Conservation (phyloP, 2,888 invertebrate genomes). For the Linnaemya vulpina region DNA sequence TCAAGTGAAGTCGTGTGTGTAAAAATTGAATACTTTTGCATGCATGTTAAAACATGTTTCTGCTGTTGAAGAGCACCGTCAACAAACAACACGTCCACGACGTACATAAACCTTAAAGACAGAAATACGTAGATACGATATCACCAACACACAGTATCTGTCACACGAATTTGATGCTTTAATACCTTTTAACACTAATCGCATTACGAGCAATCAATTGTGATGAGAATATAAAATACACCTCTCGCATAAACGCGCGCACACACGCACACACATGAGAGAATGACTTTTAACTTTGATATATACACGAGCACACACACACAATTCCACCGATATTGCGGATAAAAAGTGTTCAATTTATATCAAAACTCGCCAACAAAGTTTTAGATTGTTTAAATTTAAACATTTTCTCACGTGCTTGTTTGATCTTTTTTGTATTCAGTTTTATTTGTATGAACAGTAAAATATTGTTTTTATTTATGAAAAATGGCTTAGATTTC, state of each 20-base stretch:
- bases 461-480: constrained; percentile 25
- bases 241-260: constrained; percentile 49
- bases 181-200: constrained; percentile 83
- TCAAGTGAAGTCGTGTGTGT: constrained; percentile 46
- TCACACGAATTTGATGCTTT: constrained; percentile 83
- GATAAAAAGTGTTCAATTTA: constrained; percentile 30
- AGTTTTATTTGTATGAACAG: constrained; percentile 34
- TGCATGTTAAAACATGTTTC: constrained; percentile 70
- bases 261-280: neutral
- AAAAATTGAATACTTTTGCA: constrained; percentile 58
- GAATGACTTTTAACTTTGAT: constrained; percentile 57
- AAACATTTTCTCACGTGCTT: constrained; percentile 74
- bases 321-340: neutral
- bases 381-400: constrained; percentile 59
- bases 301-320: neutral
- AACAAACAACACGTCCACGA: constrained; percentile 42
- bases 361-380: constrained; percentile 58
- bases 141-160: constrained; percentile 72
- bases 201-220: constrained; percentile 82
- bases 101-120: constrained; percentile 3
- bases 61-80: constrained; percentile 47
- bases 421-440: constrained; percentile 21
- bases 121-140: constrained; percentile 27
- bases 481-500: constrained; percentile 20
- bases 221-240: constrained; percentile 82